These are phyloP conservation scores for Diplodus sargus DNA, from an alignment of 2,797 vertebrate species.

Conservation along the genomic window DNA sequence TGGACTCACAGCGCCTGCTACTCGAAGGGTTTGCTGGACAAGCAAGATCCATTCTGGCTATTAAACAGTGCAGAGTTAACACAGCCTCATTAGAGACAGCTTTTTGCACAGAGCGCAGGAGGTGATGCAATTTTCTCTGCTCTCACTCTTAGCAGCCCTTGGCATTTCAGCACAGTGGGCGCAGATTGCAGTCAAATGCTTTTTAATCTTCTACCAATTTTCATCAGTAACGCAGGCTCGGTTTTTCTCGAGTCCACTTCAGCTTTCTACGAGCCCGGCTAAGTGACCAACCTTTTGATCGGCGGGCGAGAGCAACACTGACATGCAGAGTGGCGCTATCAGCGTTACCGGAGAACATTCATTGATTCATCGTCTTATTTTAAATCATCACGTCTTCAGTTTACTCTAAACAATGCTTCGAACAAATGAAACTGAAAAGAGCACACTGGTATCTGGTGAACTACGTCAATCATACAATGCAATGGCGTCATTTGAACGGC, in stretches of 20 bases:
- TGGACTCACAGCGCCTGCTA: slow-evolving; percentile 32
- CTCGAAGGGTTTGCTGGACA: slow-evolving; percentile 44
- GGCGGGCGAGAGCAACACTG: background rate
- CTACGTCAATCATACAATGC: too few species aligned
- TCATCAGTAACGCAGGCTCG: slow-evolving; percentile 42
- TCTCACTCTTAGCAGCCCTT: slow-evolving; percentile 55
- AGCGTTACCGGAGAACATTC: background rate
- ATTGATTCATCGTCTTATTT: background rate
- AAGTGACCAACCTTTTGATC: slow-evolving; percentile 23
- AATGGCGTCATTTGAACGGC: too few species aligned
- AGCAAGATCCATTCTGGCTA: slow-evolving; percentile 54
- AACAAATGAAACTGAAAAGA: too few species aligned
- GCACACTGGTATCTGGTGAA: too few species aligned
- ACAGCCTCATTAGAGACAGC: slow-evolving; percentile 60
- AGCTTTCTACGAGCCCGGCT: slow-evolving; percentile 7
- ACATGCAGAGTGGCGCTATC: background rate
- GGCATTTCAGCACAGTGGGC: slow-evolving; percentile 69
- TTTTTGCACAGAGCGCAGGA: slow-evolving; percentile 57
- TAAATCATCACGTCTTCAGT: background rate
- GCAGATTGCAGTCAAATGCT: slow-evolving; percentile 64
- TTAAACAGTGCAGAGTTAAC: slow-evolving; percentile 62
- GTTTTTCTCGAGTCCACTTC: slow-evolving; percentile 19
- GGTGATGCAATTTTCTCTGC: slow-evolving; percentile 55
- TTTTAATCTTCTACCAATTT: slow-evolving; percentile 76
- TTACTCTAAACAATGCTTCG: background rate